A percentile compares a stretch with the other conserved stretches of the same genome.
phyloP scores from a whole-genome alignment of 2,888 invertebrate species.

The Amiota communis region DNA sequence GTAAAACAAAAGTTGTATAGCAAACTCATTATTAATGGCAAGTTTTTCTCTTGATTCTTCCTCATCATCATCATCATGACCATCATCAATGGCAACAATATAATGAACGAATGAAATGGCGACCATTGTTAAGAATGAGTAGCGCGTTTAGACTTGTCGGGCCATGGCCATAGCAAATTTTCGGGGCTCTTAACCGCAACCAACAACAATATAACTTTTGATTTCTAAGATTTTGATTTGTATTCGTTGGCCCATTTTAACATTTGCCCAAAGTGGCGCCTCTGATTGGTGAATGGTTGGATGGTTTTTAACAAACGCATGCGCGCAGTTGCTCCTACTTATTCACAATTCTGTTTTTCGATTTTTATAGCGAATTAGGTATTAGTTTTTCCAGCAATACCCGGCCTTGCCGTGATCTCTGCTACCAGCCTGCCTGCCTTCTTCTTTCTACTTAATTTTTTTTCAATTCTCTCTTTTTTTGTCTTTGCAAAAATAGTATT shows the following conservation, averaged over 20 bases:
- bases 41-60: background rate
- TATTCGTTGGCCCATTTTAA: too few species aligned
- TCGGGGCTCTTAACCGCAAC: background rate
- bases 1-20: background rate
- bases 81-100: conserved; percentile 1
- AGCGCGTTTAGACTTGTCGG: too few species aligned
- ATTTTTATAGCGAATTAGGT: too few species aligned
- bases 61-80: background rate
- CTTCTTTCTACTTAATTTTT: background rate
- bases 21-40: background rate
- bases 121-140: too few species aligned
- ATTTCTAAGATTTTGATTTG: too few species aligned
- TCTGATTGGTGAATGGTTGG: too few species aligned
- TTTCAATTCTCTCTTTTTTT: background rate
- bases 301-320: background rate
- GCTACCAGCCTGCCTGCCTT: background rate
- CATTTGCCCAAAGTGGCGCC: too few species aligned
- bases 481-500: background rate
- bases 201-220: background rate
- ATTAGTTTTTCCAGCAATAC: too few species aligned
- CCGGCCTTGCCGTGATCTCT: too few species aligned
- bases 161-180: too few species aligned
- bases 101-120: background rate
- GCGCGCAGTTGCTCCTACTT: background rate
- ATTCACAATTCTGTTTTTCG: too few species aligned